Conservation (phyloP, 2,888 invertebrate species). For the Amblyteles armatorius region DNA sequence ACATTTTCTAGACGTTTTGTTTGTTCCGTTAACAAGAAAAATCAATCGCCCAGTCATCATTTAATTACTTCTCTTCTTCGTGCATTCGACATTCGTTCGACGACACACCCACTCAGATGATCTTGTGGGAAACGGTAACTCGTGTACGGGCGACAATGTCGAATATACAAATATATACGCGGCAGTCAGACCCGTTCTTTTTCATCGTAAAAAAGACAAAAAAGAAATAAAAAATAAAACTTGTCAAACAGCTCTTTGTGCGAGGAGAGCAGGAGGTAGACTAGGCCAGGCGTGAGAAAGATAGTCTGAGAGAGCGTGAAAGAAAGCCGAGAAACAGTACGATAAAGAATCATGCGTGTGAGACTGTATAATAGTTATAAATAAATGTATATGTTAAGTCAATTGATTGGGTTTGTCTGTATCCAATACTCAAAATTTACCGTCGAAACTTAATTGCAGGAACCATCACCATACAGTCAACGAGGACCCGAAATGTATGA, state of each 20-base stretch:
- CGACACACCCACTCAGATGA: slow-evolving; percentile 31
- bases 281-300: slow-evolving; percentile 66
- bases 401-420: slow-evolving; percentile 23
- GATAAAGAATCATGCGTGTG: slow-evolving; percentile 78
- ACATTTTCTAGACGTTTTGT: slow-evolving; percentile 34
- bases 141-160: slow-evolving; percentile 26
- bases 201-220: slow-evolving; percentile 56
- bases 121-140: slow-evolving; percentile 39
- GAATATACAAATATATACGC: slow-evolving; percentile 34
- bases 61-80: slow-evolving; percentile 42
- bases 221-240: slow-evolving; percentile 1
- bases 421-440: neutral
- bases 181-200: slow-evolving; percentile 40
- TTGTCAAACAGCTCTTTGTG: slow-evolving; percentile 30
- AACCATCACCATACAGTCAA: neutral
- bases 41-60: slow-evolving; percentile 44
- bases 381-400: slow-evolving; percentile 83
- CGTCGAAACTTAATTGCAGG: neutral
- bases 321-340: slow-evolving; percentile 73
- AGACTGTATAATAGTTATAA: slow-evolving; percentile 83
- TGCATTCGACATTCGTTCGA: slow-evolving; percentile 56
- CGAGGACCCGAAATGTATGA: slow-evolving; percentile 19
- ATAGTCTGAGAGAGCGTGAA: slow-evolving; percentile 73
- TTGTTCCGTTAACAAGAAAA: slow-evolving; percentile 40
- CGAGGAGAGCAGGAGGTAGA: slow-evolving; percentile 64